Evolutionary conservation across 2,888 invertebrate species (phyloP), one percentile per base, ranked within the genome.

Genomic region (Apodemia mormo): DNA sequence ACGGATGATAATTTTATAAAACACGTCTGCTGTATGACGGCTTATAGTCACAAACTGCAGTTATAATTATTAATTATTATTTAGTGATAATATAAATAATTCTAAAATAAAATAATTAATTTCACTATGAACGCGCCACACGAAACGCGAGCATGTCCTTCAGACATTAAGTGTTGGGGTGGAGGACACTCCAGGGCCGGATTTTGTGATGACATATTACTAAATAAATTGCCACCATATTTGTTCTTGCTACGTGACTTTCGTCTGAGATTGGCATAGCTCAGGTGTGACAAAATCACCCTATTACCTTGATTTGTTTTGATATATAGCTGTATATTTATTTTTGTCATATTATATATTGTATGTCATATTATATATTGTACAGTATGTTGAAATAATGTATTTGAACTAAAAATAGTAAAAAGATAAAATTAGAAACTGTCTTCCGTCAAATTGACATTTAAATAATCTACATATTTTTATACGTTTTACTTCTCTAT

Each of bases 91-190:
- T n/a, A 45, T 12, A 45, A 45, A 45, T 45, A 45, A 45, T 45
- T 45, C 12, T 4, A 52, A 52, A 52, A 56, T 22, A 43, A 58
- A 1, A 30, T 61, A 33, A 61, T 61, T 61, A 40, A 33, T 70
- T 69, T 12, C 77, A 84, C 82, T 71, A 74, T 76, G 70, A 30
- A 77, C 83, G 14, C 80, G 78, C 78, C 81, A 74, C 77, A 79
- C 86, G 85, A 83, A 88, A 88, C 81, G 78, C 79, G 81, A 85
- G 82, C 83, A 78, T 85, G 86, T 88, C 88, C 86, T 87, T 84
- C 83, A 81, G 80, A 81, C 84, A 79, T 81, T 87, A 89, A 88
- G 85, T 85, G 86, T 83, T 84, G 82, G 87, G 87, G 85, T 79
- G 82, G 80, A 79, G 78, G 82, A 83, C 80, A 80, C 72, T 73